Base-by-base conservation (phyloP, 2,888 invertebrate species). In the Melipona beecheii region DNA sequence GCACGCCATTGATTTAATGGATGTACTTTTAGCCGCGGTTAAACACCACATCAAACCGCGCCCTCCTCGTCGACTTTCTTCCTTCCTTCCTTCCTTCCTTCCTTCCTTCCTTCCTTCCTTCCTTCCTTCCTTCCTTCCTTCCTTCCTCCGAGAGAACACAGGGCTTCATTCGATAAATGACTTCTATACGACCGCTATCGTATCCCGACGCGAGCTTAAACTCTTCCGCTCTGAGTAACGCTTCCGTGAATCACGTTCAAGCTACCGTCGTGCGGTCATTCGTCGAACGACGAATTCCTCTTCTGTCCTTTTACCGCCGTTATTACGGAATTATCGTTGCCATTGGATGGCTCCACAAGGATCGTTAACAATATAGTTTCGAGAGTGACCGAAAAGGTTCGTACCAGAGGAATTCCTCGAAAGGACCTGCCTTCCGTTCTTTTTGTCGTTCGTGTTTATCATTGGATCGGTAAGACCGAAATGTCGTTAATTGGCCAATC, bases 1-100 rank as follows among this genome's bases (percentile, higher is more conserved):
- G 72, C 43, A 64, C 24, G 85, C 83, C 89, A 88, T 90, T 90
- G 90, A 90, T 91, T 88, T 88, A 91, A 90, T 87, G 87, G 88
- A 66, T 75, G 83, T 83, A 84, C 86, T 87, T 86, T 87, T 75
- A 75, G 84, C 78, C 86, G 78, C 78, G 90, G 89, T 87, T 88
- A 90, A 91, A 86, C 86, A 82, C 84, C 90, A 84, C 88, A 87
- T 88, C 88, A 86, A 83, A 88, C 81, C 84, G 78, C 72, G 66
- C 81, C 81, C 85, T 64, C 56, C 68, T 66, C 24, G 56, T 77
- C 83, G 56, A 80, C 50, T 50, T 36, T 21, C 62, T 36, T 27
- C 43, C 76, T 74, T 75, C 73, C 76, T 58, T 73, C 74, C 43
- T 43, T 43, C 43, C 43, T 43, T 43, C 43, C 17, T 19, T 52